A percentile compares a stretch with the other conserved stretches of the same genome.
These are phyloP conservation scores for Drosophila setifemur DNA, from an alignment of 1,140 invertebrate genomes.

Conservation along the genomic window DNA sequence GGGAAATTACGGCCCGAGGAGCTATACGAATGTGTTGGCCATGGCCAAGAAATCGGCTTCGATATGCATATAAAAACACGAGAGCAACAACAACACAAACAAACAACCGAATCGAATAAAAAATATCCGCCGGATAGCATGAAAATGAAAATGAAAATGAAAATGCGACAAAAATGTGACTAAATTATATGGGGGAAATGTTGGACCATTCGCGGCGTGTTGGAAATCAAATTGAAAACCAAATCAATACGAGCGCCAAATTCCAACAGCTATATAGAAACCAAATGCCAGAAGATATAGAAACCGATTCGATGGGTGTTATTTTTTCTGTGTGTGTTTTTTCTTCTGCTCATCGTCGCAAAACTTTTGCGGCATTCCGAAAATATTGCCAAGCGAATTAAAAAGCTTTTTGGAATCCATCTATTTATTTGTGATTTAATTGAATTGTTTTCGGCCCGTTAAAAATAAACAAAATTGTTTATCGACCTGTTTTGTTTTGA, in stretches of 20 bases:
- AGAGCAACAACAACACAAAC: constrained; percentile 13
- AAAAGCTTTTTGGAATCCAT: constrained; percentile 64
- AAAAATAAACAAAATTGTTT: constrained; percentile 70
- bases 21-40: constrained; percentile 40
- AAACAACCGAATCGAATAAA: constrained; percentile 42
- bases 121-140: constrained; percentile 41
- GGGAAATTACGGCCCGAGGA: constrained; percentile 29
- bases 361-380: constrained; percentile 11
- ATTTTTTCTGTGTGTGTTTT: not conserved
- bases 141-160: constrained; percentile 1
- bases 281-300: not conserved
- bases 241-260: constrained; percentile 28
- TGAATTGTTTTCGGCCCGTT: constrained; percentile 64
- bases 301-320: not conserved
- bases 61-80: not conserved
- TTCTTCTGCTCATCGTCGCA: not conserved
- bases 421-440: constrained; percentile 81
- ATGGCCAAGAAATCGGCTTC: constrained; percentile 45
- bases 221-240: constrained; percentile 33
- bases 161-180: not conserved
- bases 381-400: constrained; percentile 39
- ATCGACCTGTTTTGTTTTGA: constrained; percentile 17
- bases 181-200: no score
- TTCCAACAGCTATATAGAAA: no score
- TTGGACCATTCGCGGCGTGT: no score